Evolutionary conservation across 1,140 invertebrate species (phyloP), one percentile per base, ranked within the genome.

Genomic region (Hydropsyche tenuis): DNA sequence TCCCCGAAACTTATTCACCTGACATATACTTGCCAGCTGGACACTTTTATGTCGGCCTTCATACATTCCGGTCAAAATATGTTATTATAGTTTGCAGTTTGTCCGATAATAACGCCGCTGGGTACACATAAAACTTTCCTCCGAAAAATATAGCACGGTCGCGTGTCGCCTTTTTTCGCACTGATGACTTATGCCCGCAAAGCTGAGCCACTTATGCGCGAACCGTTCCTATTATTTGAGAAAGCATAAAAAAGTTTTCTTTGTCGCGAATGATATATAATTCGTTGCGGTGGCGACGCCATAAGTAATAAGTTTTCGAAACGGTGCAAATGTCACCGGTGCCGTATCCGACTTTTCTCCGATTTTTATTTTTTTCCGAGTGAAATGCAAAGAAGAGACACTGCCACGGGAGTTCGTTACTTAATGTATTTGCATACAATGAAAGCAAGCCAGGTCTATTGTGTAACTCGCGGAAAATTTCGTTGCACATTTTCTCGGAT

Each of bases 401-500:
- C 48, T 53, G 5, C 16, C 48, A 16, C 45, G 45, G n/a, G 45
- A 46, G 45, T 46, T 16, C 45, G 45, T 46, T 46, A n/a, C n/a
- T n/a, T n/a, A 46, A 46, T 45, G 30, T 51, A 51, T 69, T 48
- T 69, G 23, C 45, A n/a, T 22, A 63, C 70, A 63, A 46, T 72
- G 60, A 43, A 16, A 5, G 5, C 23, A 14, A 56, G 53, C 7
- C 27, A 42, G n/a, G 22, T 3, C 69, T 46, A 71, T 71, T 42
- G 56, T 62, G 14, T 14, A 30, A 62, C 51, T 63, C 37, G 70
- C 22, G 70, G 68, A 46, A 56, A 62, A 73, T 62, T 66, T n/a
- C 45, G 22, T 12, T 46, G 46, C 45, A 69, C 25, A 73, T 73
- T 73, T 73, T 73, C 72, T 37, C 72, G 30, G 27, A 64, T 30